These are phyloP conservation scores for Aptenodytes forsteri DNA, from an alignment of 2,113 vertebrate species.

Conservation along the genomic window DNA sequence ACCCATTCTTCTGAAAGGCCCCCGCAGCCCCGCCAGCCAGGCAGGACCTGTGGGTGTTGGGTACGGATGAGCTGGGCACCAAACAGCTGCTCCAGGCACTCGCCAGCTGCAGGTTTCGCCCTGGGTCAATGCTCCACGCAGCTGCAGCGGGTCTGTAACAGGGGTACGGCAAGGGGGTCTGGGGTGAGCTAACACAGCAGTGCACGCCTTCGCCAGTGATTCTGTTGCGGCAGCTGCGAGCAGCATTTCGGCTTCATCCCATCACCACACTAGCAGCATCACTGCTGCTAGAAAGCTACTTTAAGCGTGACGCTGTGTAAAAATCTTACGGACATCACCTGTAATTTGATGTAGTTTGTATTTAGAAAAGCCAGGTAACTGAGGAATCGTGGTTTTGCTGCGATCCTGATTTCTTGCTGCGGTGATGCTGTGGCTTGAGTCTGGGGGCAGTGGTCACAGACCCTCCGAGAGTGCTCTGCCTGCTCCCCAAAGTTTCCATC, in stretches of 20 bases:
- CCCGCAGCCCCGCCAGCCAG: accelerated
- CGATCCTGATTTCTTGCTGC: neutral
- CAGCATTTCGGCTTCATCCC: neutral
- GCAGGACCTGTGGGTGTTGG: no score
- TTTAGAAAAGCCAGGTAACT: accelerated
- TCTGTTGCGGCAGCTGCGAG: neutral
- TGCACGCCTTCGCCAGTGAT: accelerated
- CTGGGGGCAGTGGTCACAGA: neutral
- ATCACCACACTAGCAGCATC: accelerated
- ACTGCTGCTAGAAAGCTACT: neutral
- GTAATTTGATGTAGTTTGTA: neutral
- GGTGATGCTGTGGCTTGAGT: neutral
- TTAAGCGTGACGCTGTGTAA: accelerated
- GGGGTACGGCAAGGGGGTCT: accelerated
- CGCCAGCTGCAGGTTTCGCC: neutral
- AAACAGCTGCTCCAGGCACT: neutral
- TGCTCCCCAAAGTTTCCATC: neutral
- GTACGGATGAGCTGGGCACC: neutral
- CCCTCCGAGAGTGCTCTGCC: neutral
- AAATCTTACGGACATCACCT: neutral
- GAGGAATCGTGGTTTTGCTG: neutral
- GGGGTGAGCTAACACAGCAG: no score
- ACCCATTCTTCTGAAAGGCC: neutral
- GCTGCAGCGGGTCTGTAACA: neutral
- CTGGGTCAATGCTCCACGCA: accelerated